Conservation (phyloP, 2,113 vertebrate genomes). For the Scopus umbretta region DNA sequence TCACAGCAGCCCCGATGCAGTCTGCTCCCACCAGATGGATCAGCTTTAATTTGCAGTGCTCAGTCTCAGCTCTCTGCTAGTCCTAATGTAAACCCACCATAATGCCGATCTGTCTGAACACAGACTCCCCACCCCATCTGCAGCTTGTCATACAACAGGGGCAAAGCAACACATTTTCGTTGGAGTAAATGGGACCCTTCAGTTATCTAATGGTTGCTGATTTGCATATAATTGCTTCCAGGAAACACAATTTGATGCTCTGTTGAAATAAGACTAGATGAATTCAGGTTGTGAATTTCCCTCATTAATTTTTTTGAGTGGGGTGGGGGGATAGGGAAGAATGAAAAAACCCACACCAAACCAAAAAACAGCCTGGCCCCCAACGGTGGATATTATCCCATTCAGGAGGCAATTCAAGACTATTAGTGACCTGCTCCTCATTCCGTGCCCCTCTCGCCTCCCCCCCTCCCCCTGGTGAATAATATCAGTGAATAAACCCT, state of each 20-base stretch:
- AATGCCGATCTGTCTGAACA: neutral
- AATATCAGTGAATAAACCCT: neutral
- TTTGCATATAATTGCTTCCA: neutral
- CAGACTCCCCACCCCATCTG: neutral
- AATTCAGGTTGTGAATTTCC: neutral
- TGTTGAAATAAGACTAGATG: neutral
- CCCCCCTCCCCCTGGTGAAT: too few relatives aligned
- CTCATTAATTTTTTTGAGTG: neutral
- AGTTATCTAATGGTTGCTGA: neutral
- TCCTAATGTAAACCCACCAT: neutral
- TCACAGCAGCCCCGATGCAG: neutral
- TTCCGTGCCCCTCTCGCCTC: too few relatives aligned
- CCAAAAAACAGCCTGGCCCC: neutral
- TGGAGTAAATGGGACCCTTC: neutral
- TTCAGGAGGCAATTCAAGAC: neutral
- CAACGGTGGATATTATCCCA: neutral
- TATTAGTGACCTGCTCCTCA: neutral
- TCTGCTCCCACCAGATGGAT: neutral
- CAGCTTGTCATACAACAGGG: neutral
- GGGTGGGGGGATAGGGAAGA: neutral
- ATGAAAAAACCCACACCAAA: neutral
- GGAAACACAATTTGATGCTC: neutral
- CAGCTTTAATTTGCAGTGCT: neutral
- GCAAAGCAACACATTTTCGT: neutral
- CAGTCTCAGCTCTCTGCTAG: neutral